Conservation (phyloP, 2,888 invertebrate genomes). For the Diplazon laetatorius region DNA sequence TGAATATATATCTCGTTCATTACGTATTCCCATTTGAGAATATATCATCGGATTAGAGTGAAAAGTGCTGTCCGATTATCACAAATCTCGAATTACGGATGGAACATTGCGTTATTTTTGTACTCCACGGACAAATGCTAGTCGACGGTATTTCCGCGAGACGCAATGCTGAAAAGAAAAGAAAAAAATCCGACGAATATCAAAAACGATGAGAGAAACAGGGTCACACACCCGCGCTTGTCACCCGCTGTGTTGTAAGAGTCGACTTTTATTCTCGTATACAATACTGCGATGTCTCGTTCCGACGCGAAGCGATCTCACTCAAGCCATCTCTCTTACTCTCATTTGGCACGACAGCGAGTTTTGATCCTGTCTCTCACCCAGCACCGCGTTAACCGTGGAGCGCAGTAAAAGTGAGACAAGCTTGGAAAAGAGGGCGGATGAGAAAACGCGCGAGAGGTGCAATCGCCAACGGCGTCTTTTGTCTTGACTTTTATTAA, state of each 20-base stretch:
- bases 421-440: constrained; percentile 2
- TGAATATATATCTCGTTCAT: neutral
- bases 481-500: constrained; percentile 74
- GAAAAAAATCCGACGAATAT: constrained; percentile 12
- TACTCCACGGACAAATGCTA: neutral
- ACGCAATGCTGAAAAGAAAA: constrained; percentile 20
- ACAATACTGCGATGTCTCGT: constrained; percentile 50
- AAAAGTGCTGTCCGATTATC: neutral
- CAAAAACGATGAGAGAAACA: constrained; percentile 41
- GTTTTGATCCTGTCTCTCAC: constrained; percentile 13
- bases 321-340: constrained; percentile 24
- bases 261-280: constrained; percentile 55
- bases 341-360: constrained; percentile 24
- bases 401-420: constrained; percentile 26
- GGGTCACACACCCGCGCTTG: constrained; percentile 52
- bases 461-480: constrained; percentile 70
- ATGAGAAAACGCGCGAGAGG: constrained; percentile 35
- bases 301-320: constrained; percentile 15
- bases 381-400: constrained; percentile 12
- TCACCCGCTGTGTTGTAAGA: constrained; percentile 37
- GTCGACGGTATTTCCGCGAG: neutral
- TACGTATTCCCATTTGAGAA: neutral
- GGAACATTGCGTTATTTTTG: neutral
- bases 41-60: neutral
- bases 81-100: neutral